Base-by-base conservation (phyloP, 2,797 vertebrate species). In the Limosa lapponica region DNA sequence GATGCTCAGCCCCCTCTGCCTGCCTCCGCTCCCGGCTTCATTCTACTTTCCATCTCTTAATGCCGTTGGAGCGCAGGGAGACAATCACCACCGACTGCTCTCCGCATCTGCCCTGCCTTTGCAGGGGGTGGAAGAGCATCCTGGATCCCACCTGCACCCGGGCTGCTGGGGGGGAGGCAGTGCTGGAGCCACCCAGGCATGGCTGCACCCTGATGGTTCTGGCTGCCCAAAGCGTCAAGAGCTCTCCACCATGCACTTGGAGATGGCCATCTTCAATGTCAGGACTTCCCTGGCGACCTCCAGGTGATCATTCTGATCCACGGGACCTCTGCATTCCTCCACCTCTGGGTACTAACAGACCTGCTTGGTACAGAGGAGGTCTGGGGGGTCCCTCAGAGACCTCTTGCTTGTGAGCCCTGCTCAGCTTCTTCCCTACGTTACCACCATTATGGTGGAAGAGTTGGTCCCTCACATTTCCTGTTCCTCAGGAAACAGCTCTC, bases 361-460 rank as follows among this genome's bases (percentile, higher is more conserved):
- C 16, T 25, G 52, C 41, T 39, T 0, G 0, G 28, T 2, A 36
- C 1, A n/a, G 32, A 11, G 54, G 34, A 39, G 19, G 16, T 32
- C 19, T n/a, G 85, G 43, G 41, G 51, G 52, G 22, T 46, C 64
- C 36, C 74, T 43, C 36, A 5, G 39, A 59, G 16, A 11, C 6
- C 41, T 65, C 46, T 30, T 1, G 0, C 2, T 1, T 1, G 4
- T 8, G 46, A 73, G 49, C 61, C 44, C 44, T 37, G 3, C 70
- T 43, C 64, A 16, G 36, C 25, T 22, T 43, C 79, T 23, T 62
- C 23, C 59, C 65, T 52, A 2, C 5, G 3, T 34, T 9, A 5
- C 6, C 61, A 10, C 83, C 3, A 1, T 22, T 13, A 20, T 0
- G 1, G 41, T 24, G 51, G 46, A 44, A 39, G 41, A n/a, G 55